These are phyloP conservation scores for Petrolisthes manimaculis DNA, from an alignment of 2,888 invertebrate genomes.

Conservation along the genomic window DNA sequence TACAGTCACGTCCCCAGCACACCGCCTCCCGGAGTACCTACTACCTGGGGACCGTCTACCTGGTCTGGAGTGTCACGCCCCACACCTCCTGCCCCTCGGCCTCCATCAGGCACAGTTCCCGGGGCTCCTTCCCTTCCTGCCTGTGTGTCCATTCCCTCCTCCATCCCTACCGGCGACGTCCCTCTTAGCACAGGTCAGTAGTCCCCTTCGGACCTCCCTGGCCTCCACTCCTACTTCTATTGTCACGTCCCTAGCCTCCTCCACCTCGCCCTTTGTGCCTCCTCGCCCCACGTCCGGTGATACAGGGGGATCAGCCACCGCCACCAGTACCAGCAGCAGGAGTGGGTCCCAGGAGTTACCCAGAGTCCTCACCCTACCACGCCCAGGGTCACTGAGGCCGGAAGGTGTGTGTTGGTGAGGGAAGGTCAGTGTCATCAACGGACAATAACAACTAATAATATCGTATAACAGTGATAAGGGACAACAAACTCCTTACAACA, in stretches of 20 bases:
- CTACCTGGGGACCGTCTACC: slow-evolving; percentile 41
- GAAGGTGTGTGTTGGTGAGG: slow-evolving; percentile 55
- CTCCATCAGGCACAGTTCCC: slow-evolving; percentile 45
- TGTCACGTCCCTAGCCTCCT: slow-evolving; percentile 20
- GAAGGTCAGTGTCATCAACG: not conserved
- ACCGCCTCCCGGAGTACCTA: slow-evolving; percentile 44
- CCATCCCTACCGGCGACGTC: slow-evolving; percentile 37
- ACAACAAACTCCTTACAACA: too few species aligned
- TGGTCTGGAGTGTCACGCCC: slow-evolving; percentile 48
- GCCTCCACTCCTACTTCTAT: slow-evolving; percentile 39
- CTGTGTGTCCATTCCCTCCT: slow-evolving; percentile 49
- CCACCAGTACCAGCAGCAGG: slow-evolving; percentile 3
- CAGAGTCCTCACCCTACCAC: slow-evolving; percentile 30
- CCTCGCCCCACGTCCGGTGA: slow-evolving; percentile 27
- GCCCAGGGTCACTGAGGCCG: slow-evolving; percentile 38
- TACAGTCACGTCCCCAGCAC: slow-evolving; percentile 38
- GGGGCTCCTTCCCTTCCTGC: slow-evolving; percentile 45
- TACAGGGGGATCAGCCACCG: slow-evolving; percentile 9
- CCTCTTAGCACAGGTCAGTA: slow-evolving; percentile 40
- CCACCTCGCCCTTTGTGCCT: slow-evolving; percentile 38
- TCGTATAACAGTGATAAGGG: too few species aligned
- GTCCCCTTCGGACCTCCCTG: slow-evolving; percentile 33
- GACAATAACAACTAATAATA: not conserved
- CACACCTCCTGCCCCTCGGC: slow-evolving; percentile 41
- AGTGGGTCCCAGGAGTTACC: slow-evolving; percentile 20